Evolutionary conservation across 1,140 invertebrate species (phyloP), one percentile per base, ranked within the genome.

Genomic region (Leptinotarsa undecemlineata): DNA sequence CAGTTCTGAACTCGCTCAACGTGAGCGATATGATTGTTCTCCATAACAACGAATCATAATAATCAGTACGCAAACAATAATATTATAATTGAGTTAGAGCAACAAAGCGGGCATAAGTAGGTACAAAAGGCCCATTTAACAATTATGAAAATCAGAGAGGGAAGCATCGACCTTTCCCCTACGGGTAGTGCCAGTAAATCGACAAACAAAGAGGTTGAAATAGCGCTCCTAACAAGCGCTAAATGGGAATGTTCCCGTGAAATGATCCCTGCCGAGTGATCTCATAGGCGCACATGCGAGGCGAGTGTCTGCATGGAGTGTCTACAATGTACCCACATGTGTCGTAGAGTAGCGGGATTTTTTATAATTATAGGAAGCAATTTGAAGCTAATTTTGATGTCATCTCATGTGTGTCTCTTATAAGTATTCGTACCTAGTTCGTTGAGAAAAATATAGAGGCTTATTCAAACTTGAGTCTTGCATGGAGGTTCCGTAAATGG

Each of bases 211-310:
- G 75, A 79, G 73, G 72, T 74, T 77, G 60, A 74, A 81, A 79
- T 78, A 69, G 72, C 76, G 61, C 76, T 72, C 78, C 76, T 81
- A 81, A 81, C 79, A 79, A 81, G 79, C 78, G 76, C 77, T 78
- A 79, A 78, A 79, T 71, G 76, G 33, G 48, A 78, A 76, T 75
- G 73, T 48, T 62, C 48, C 78, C 69, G 75, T 78, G 72, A 81
- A 79, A 81, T 78, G 77, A 81, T 79, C 75, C 78, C 66, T 75
- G 74, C 68, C 70, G 48, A 69, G 68, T 69, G 63, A 15, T 23
- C 17, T 3, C 63, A 66, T 26, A 17, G 21, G 13, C 63, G 63
- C 26, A 21, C 20, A 23, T 66, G 63, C 15, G 20, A 3, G 4
- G 26, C 15, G 21, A 33, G 15, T 23, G 21, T 33, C 26, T 33